Evolutionary conservation across 2,113 vertebrate genomes (phyloP), one percentile per base, ranked within the genome.

Genomic region (Antechinus flavipes): DNA sequence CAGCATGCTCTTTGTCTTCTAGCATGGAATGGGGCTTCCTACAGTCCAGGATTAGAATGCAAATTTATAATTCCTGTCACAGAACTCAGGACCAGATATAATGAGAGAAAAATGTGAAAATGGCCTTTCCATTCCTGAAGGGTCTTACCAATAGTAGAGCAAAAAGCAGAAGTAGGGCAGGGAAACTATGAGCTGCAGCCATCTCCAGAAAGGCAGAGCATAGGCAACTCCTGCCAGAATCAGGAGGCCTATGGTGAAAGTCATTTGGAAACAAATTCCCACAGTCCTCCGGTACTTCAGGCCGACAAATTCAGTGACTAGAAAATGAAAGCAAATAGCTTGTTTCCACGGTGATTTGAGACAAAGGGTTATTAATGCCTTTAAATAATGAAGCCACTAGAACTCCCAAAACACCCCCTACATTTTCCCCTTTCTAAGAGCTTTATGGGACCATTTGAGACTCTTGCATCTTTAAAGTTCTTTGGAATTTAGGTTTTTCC

Each of bases 231-330:
- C 99, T 0, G 98, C 90, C 0, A 99, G 97, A 6, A 95, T 0
- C 89, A 99, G 93, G 76, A 99, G 98, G 16, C 99, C 99, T 0
- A 98, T 6, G 0, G 98, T 98, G 49, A 99, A 99, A 5, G 98
- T 97, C 0, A 0, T 27, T 95, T 99, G 99, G 96, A 99, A 99
- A 25, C 98, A 89, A 94, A 99, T 98, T n/a, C 98, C 99, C 97
- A 99, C 99, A 0, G 89, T 99, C 54, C 98, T 97, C 46, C 99
- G 98, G 93, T 99, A 98, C 55, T 95, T 55, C 0, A 96, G 96
- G 19, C 99, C 99, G 0, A 99, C 99, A 0, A 99, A 97, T 90
- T 99, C 99, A 0, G 99, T 99, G 96, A 99, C 99, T 99, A 97
- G 76, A 61, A 97, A 94, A 22, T 91, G 7, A 96, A 54, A 2